Base-by-base conservation (phyloP, 1,140 invertebrate species). In the Sitobion miscanthi region DNA sequence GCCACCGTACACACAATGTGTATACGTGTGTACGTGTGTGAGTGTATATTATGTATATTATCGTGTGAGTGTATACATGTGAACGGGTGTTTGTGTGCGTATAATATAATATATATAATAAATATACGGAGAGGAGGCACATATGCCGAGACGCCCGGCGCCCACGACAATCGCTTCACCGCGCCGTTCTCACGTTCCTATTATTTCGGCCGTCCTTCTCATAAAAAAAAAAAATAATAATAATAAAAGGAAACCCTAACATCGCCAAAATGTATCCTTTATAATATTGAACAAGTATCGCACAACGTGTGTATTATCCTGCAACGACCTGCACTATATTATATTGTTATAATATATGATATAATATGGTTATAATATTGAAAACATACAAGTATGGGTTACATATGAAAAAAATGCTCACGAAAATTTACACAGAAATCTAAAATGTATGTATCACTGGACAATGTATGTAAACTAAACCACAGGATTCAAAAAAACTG, bases 171-270 rank as follows among this genome's bases (percentile, higher is more conserved):
- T 92, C 77, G 38, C 35, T 45, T n/a, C 62, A 7, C 90, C 38
- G 62, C 85, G 30, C 57, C 38, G 90, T 91, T 91, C 90, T 91
- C 90, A 91, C 90, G 90, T 91, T 91, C 90, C 90, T 91, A 90
- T 90, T 83, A 91, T 91, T 83, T 49, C 69, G 90, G 7, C 47
- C 20, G 69, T 91, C 77, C 89, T 90, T 90, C 89, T 7, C 89
- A 45, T 49, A 42, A 69, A 62, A 90, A 45, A n/a, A n/a, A 89
- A 21, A 9, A 85, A 49, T 52, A 52, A 49, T 35, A 89, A 89
- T 35, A 57, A 57, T 57, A 38, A 89, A 87, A 89, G 17, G 35
- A 42, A 42, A 42, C 23, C 88, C 88, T 30, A 89, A 89, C 25
- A 86, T 45, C 4, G 38, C 23, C 23, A 47, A 45, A 45, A 86